A percentile compares a stretch with the other conserved stretches of the same genome.
These are phyloP conservation scores for Delia radicum DNA, from an alignment of 1,140 invertebrate species.

Conservation along the genomic window DNA sequence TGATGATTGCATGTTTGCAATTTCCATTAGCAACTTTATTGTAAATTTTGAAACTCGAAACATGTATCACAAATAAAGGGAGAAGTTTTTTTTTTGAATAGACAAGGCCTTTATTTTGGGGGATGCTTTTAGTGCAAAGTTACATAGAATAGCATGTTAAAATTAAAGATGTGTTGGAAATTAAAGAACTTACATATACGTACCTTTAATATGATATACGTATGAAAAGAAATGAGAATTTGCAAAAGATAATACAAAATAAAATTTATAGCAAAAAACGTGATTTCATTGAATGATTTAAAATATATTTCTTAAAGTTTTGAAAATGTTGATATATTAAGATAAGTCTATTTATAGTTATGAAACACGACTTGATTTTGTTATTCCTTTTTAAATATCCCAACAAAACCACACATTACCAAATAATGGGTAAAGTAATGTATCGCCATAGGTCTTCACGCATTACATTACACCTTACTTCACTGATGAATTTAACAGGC, in stretches of 20 bases:
- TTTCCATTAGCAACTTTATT: neutral
- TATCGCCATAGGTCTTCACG: too few relatives aligned
- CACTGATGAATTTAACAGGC: too few relatives aligned
- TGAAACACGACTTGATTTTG: too few relatives aligned
- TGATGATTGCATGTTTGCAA: constrained; percentile 5
- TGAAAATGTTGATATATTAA: too few relatives aligned
- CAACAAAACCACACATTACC: too few relatives aligned
- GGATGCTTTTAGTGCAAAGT: neutral
- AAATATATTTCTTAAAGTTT: too few relatives aligned
- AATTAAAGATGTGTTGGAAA: too few relatives aligned
- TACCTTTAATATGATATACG: neutral
- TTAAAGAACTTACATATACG: neutral
- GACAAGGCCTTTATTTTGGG: neutral
- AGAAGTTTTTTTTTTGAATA: neutral
- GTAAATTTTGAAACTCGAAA: neutral
- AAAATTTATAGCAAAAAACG: neutral
- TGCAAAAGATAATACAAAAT: neutral
- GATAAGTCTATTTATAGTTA: too few relatives aligned
- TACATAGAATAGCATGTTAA: too few relatives aligned
- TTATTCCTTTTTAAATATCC: too few relatives aligned
- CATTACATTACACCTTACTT: too few relatives aligned
- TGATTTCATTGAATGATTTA: neutral
- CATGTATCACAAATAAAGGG: neutral
- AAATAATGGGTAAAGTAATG: too few relatives aligned
- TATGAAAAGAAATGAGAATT: neutral